Base-by-base conservation (phyloP, 2,113 vertebrate species). In the Tenrec ecaudatus region DNA sequence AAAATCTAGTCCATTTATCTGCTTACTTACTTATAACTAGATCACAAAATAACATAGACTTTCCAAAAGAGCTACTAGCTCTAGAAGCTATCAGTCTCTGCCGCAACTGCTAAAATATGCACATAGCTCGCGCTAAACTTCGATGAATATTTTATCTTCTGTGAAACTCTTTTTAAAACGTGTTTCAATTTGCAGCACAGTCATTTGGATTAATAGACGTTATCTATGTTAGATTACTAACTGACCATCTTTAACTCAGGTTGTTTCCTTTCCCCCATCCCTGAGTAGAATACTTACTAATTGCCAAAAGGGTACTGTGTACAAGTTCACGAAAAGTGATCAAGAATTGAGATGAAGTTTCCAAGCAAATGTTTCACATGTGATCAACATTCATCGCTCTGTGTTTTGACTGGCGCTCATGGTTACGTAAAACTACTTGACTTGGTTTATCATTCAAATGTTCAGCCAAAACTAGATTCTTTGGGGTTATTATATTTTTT, bases 371-470 rank as follows among this genome's bases (percentile, higher is more conserved):
- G 14, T 16, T 66, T 22, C 57, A 3, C 66, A 92, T 80, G 82
- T 66, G 19, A 86, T 90, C 90, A 96, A 73, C 38, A 1, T 82
- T 73, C 75, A 76, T 0, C 81, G 36, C 4, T 93, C 57, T 93
- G 92, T 96, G 94, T 95, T 97, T 93, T 91, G n/a, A 92, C 86
- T 95, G 60, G 71, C n/a, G 92, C 40, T 93, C 60, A 58, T 20
- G 80, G 87, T 97, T 86, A 92, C 62, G 27, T 84, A 96, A 95
- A 96, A 94, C 83, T 94, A 57, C 29, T 92, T 83, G 86, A 53
- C 29, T 92, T 85, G 38, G 47, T 86, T 97, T 95, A 91, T 80
- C 88, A 5, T 88, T 91, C 75, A 6, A 95, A 71, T 76, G 71
- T 95, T 84, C 79, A 88, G 38, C 66, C 93, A 96, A 94, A 19